A percentile compares a stretch with the other conserved stretches of the same genome.
Evolutionary conservation across 2,113 vertebrate species (phyloP).

Genomic region (Tricholaema leucomelas): DNA sequence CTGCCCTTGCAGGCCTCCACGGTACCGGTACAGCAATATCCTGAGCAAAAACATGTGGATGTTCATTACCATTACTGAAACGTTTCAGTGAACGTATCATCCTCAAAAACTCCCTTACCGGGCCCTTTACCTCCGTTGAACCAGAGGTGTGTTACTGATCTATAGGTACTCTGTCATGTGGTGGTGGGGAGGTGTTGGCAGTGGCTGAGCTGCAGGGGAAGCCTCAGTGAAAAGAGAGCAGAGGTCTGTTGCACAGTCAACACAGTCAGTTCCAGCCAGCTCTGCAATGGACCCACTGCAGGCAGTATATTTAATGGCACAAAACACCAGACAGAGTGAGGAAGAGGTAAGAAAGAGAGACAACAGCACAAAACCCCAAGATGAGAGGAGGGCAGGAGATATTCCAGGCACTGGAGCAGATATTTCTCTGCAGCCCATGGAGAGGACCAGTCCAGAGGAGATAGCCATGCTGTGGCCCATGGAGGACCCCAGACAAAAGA

Average conservation of each 20-base stretch:
- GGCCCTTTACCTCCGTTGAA: not conserved
- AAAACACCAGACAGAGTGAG: not conserved
- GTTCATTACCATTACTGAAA: not conserved
- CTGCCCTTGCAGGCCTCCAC: fast-evolving
- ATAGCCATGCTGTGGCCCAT: no score
- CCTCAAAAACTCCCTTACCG: not conserved
- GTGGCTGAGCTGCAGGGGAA: not conserved
- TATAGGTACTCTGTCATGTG: fast-evolving
- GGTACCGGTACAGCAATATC: not conserved
- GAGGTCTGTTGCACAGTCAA: fast-evolving
- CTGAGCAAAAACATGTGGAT: not conserved
- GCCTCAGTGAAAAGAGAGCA: not conserved
- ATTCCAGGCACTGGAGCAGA: not conserved
- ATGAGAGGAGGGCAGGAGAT: not conserved
- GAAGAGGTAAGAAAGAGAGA: not conserved
- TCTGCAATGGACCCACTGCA: not conserved
- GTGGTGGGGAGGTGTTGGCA: not conserved
- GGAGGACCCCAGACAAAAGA: no score
- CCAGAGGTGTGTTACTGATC: fast-evolving
- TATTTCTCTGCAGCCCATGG: not conserved
- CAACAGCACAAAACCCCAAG: not conserved
- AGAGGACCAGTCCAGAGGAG: not conserved
- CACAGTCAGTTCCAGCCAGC: not conserved
- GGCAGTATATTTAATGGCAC: not conserved
- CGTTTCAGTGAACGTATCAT: not conserved